A percentile compares a stretch with the other conserved stretches of the same genome.
phyloP scores from a whole-genome alignment of 53 echinoderm and acorn worm genomes.

The Echinometra lucunter region DNA sequence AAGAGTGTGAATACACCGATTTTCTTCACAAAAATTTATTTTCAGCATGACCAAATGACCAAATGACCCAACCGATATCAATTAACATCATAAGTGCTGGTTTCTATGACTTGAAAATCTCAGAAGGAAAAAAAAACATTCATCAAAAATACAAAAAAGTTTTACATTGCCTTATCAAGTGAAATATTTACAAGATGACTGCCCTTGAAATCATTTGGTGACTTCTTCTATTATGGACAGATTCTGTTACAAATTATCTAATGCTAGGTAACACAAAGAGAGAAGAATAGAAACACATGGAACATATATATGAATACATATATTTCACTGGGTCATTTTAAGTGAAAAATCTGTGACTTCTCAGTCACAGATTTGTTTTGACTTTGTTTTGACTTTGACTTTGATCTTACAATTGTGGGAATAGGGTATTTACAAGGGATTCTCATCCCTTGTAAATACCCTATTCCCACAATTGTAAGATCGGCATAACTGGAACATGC shows the following conservation, averaged over 20 bases:
- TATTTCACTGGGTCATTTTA: not conserved
- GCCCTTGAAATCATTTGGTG: not conserved
- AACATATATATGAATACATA: not conserved
- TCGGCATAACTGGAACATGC: not conserved
- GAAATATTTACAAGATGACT: not conserved
- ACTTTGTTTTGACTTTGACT: too few relatives aligned
- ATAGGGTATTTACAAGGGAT: too few relatives aligned
- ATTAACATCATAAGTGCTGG: not conserved
- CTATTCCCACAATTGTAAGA: not conserved
- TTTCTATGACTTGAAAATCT: not conserved
- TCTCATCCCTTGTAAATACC: too few relatives aligned
- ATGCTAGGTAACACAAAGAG: not conserved
- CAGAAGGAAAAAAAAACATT: not conserved
- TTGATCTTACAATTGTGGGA: too few relatives aligned
- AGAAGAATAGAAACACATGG: not conserved
- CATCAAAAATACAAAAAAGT: not conserved
- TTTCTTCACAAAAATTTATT: slow-evolving; percentile 20
- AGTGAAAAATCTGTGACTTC: not conserved
- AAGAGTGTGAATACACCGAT: not conserved
- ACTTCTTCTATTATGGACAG: not conserved
- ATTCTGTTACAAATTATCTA: not conserved
- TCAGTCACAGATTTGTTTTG: too few relatives aligned
- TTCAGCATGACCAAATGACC: not conserved
- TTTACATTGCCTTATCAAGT: not conserved
- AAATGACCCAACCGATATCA: slow-evolving; percentile 15